These are phyloP conservation scores for Ahaetulla prasina DNA, from an alignment of 2,113 vertebrate species.

Conservation along the genomic window DNA sequence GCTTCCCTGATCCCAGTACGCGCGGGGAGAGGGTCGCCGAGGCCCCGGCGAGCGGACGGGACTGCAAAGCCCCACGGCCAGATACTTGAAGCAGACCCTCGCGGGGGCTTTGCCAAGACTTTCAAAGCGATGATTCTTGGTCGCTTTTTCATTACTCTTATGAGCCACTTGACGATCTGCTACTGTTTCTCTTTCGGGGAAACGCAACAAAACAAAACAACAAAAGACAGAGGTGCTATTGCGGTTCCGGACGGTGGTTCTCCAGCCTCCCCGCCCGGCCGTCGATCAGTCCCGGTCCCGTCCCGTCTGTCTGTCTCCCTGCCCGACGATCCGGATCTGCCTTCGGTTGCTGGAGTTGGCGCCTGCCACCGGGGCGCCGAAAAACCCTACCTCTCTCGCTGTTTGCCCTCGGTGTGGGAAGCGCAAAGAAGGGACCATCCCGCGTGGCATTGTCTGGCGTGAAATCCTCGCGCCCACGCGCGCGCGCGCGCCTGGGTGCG, in stretches of 20 bases:
- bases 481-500: background rate
- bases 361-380: background rate
- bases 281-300: too few relatives aligned
- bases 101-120: background rate
- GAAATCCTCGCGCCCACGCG: background rate
- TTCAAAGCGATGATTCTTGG: too few relatives aligned
- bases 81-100: constrained; percentile 2
- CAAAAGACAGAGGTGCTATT: constrained; percentile 10
- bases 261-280: background rate
- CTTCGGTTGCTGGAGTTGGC: background rate
- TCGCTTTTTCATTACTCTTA: background rate
- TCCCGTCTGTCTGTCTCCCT: background rate
- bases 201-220: background rate
- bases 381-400: background rate
- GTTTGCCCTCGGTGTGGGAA: background rate
- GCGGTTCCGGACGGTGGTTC: background rate
- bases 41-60: too few relatives aligned
- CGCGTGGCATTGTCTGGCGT: background rate
- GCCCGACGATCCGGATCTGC: background rate
- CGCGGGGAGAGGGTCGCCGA: background rate
- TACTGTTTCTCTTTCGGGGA: background rate
- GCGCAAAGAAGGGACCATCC: background rate
- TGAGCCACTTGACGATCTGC: background rate
- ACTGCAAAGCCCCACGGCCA: background rate
- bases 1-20: background rate